These are phyloP conservation scores for Miichthys miiuy DNA, from an alignment of 2,797 vertebrate genomes.

Conservation along the genomic window DNA sequence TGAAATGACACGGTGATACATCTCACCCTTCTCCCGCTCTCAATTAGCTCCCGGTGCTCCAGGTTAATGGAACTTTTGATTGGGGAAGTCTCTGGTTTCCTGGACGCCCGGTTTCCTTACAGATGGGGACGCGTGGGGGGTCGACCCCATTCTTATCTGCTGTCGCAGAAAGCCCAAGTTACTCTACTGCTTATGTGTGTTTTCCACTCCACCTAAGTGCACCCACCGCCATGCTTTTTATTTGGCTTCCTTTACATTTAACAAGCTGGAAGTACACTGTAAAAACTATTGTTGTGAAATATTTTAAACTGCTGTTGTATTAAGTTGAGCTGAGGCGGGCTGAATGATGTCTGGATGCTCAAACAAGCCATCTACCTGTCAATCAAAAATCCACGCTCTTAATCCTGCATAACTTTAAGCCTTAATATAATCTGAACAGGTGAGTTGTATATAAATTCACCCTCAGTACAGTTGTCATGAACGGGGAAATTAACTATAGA, in stretches of 20 bases:
- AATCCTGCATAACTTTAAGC: neutral
- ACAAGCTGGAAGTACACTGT: neutral
- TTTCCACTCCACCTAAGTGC: slow-evolving; percentile 34
- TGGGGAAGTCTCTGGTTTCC: slow-evolving; percentile 71
- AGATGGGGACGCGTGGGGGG: slow-evolving; percentile 51
- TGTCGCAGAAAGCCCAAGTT: slow-evolving; percentile 53
- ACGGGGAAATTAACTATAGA: too few species aligned
- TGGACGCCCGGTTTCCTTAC: slow-evolving; percentile 37
- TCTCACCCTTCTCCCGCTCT: slow-evolving; percentile 68
- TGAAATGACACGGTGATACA: slow-evolving; percentile 64
- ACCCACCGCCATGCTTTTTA: neutral
- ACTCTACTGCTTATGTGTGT: slow-evolving; percentile 26
- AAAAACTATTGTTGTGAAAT: neutral
- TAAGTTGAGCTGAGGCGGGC: too few species aligned
- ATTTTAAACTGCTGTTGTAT: too few species aligned
- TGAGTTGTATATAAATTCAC: too few species aligned
- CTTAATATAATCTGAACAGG: too few species aligned
- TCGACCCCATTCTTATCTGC: slow-evolving; percentile 78
- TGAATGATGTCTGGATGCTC: too few species aligned
- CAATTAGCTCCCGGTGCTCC: slow-evolving; percentile 80
- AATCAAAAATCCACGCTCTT: too few species aligned
- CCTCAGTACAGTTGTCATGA: too few species aligned
- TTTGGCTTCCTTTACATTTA: neutral
- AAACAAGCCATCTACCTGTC: too few species aligned
- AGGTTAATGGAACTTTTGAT: slow-evolving; percentile 86